These are phyloP conservation scores for Melanostoma mellinum DNA, from an alignment of 2,888 invertebrate genomes.

Conservation along the genomic window DNA sequence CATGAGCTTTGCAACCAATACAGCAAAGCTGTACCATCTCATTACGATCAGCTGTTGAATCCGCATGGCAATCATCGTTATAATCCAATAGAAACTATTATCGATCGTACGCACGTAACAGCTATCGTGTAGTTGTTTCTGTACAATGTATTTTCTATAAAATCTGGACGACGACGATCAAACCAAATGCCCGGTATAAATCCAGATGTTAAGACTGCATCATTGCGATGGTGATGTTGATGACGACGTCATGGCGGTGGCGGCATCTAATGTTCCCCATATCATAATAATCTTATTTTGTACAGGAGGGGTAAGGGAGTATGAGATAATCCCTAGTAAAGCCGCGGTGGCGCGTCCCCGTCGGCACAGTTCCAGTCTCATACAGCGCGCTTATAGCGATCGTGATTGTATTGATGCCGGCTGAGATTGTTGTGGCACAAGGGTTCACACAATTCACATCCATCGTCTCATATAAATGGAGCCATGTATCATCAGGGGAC, in stretches of 20 bases:
- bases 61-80: not conserved
- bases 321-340: conserved; percentile 64
- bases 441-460: conserved; percentile 66
- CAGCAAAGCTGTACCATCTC: conserved; percentile 9
- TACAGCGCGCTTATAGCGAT: not conserved
- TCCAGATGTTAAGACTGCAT: conserved; percentile 74
- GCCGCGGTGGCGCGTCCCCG: conserved; percentile 73
- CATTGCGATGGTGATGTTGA: conserved; percentile 37
- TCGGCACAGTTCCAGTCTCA: conserved; percentile 38
- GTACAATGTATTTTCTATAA: conserved; percentile 74
- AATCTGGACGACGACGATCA: conserved; percentile 75
- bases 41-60: conserved; percentile 29
- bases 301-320: conserved; percentile 44
- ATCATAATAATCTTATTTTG: conserved; percentile 36
- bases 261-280: conserved; percentile 54
- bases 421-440: conserved; percentile 67
- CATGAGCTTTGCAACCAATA: conserved; percentile 30
- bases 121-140: conserved; percentile 12
- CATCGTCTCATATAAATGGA: conserved; percentile 65
- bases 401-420: conserved; percentile 54
- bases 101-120: conserved; percentile 31
- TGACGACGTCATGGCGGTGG: conserved; percentile 63
- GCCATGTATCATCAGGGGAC: conserved; percentile 59
- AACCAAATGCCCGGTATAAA: conserved; percentile 61
- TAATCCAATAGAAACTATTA: conserved; percentile 34